A percentile compares a stretch with the other conserved stretches of the same genome.
These are phyloP conservation scores for Conus betulinus DNA, from an alignment of 1,140 invertebrate genomes.

Conservation along the genomic window DNA sequence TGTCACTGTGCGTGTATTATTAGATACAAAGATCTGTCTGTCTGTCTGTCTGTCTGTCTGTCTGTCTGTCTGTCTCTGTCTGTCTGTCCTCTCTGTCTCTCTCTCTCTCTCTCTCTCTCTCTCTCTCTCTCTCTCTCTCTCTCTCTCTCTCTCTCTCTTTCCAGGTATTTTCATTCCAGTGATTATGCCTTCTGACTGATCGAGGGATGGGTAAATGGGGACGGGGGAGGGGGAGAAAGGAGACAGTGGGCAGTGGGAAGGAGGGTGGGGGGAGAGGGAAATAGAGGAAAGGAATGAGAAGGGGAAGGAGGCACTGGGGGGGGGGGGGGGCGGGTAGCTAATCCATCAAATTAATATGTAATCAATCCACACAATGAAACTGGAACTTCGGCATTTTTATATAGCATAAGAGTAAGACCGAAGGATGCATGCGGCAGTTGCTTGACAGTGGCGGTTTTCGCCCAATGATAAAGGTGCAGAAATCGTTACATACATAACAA, in stretches of 20 bases:
- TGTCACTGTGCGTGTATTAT: too few species aligned
- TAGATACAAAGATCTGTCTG: not conserved
- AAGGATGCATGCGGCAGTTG: too few species aligned
- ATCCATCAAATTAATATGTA: too few species aligned
- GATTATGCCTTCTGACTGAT: too few species aligned
- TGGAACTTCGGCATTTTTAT: too few species aligned
- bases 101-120: conserved; percentile 1
- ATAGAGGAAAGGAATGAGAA: not conserved
- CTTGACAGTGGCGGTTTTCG: too few species aligned
- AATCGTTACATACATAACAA: too few species aligned
- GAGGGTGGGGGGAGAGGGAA: not conserved
- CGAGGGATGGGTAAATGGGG: too few species aligned
- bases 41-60: not conserved
- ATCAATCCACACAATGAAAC: too few species aligned
- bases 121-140: conserved; percentile 3
- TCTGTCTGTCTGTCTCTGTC: not conserved
- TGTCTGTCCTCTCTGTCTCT: not conserved
- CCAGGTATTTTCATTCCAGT: not conserved
- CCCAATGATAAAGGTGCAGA: too few species aligned
- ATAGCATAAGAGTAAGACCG: too few species aligned
- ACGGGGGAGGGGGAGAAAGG: not conserved
- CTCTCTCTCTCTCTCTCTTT: not conserved
- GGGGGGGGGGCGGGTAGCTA: too few species aligned
- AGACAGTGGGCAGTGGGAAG: not conserved
- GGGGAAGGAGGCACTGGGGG: not conserved